Evolutionary conservation across 2,797 vertebrate genomes (phyloP).

Genomic region (Nannoperca obscura): DNA sequence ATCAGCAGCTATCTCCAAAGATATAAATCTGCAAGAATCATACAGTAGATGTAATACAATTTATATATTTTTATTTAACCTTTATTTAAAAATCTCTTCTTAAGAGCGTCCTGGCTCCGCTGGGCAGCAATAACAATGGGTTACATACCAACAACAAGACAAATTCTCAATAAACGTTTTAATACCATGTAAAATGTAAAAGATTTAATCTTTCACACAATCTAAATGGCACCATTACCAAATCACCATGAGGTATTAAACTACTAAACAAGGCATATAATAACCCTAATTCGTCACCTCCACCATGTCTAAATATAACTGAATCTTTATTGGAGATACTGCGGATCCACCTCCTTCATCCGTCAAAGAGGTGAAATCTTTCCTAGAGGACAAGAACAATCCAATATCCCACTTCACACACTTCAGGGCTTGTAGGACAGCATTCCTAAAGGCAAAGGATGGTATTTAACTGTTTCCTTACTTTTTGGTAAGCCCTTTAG

Average conservation of each 20-base stretch:
- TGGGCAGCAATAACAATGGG: not conserved
- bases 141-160: not conserved
- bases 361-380: conserved; percentile 37
- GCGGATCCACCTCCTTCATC: conserved; percentile 39
- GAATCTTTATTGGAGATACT: conserved; percentile 26
- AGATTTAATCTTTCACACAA: not conserved
- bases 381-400: conserved; percentile 49
- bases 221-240: not conserved
- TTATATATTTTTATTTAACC: not conserved
- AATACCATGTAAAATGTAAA: not conserved
- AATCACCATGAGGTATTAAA: not conserved
- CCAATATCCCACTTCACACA: conserved; percentile 50
- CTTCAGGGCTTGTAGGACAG: conserved; percentile 39
- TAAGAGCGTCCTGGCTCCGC: not conserved
- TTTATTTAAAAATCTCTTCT: not conserved
- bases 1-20: not conserved
- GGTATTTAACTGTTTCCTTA: conserved; percentile 16
- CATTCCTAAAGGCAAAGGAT: conserved; percentile 36
- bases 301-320: conserved; percentile 46
- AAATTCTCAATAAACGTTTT: not conserved
- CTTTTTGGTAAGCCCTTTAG: conserved; percentile 21
- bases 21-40: not conserved
- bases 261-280: conserved; percentile 35
- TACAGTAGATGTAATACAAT: not conserved
- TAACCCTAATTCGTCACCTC: conserved; percentile 53